Evolutionary conservation across 2,797 vertebrate species (phyloP), one percentile per base, ranked within the genome.

Genomic region (Squalus acanthias): DNA sequence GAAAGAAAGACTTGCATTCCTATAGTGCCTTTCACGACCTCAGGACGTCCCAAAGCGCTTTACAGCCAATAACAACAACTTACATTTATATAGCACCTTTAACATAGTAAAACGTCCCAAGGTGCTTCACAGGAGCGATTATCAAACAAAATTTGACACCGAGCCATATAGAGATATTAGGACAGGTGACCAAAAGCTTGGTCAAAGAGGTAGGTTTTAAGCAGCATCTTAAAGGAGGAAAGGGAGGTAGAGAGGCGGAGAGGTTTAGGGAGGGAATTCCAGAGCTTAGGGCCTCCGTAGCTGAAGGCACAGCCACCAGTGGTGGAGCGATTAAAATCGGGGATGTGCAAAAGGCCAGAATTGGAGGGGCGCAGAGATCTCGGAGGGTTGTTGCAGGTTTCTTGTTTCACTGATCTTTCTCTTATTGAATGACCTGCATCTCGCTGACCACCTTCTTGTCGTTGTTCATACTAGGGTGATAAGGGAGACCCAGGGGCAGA

Each of bases 401-500:
- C 91, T 24, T 67, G 3, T 93, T 22, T 93, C n/a, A 39, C 63
- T 93, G 17, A 67, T 69, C 8, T 46, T 69, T n/a, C 17, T 69
- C 17, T 67, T 8, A 17, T 10, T 46, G 17, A 69, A 22, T 67
- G 65, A 93, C 22, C 17, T 93, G 22, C 91, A 39, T 22, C 65
- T 46, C 4, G 9, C 70, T 57, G 2, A 76, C 46, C 50, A 26
- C 2, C 4, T 57, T n/a, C 29, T 7, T 95, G 7, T 60, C 70
- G 57, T 53, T n/a, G 29, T 24, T 97, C 95, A 94, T 89, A 96
- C 96, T 97, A 99, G 99, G 99, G 99, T 96, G 99, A 99, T 97
- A 99, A 99, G 96, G 99, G 99, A 76, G 99, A 99, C 96, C 98
- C 98, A 97, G 99, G 99, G 65, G 98, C 98, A 60, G 99, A 99